Base-by-base conservation (phyloP, 2,113 vertebrate species). In the Grantiella picta region DNA sequence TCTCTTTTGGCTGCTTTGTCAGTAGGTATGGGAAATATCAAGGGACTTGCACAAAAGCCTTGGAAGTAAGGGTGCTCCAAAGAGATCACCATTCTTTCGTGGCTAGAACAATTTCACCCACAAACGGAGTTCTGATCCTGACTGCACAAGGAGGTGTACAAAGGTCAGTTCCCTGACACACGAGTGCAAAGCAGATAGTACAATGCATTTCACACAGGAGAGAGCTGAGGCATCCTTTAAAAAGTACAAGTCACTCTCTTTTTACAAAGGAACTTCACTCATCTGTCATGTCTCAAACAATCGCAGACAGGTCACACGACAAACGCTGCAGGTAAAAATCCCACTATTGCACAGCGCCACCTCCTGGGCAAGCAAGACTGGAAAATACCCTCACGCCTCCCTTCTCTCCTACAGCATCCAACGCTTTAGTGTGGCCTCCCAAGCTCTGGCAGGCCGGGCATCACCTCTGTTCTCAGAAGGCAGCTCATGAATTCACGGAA, bases 331-430 rank as follows among this genome's bases (percentile, higher is more conserved):
- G 87, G 90, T 85, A 38, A 64, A 85, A 79, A 44, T 93, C 91
- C 77, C 49, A 86, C 89, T 98, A 94, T 82, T 95, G 94, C 82
- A 96, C 73, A 97, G 96, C 81, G 95, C 97, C 97, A 98, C 82
- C 97, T 98, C 96, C 97, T 97, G 97, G 97, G 89, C 80, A 92
- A 94, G 75, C 61, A 59, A 57, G 57, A 42, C 28, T 40, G 66
- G 73, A 56, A 66, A 65, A 24, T 7, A 12, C 36, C 77, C 42
- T 57, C 23, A 4, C 0, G 1, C 2, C 21, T 52, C 33, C 19
- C 45, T 59, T 31, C 36, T 33, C 87, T 36, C 38, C 80, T 14
- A 3, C 61, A 57, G 88, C 80, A 75, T 29, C 56, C 65, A 57
- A 5, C 0, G 1, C 14, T 53, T 53, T 2, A 29, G 47, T 1